phyloP scores from a whole-genome alignment of 2,113 vertebrate species.

The Elanus axillaris region DNA sequence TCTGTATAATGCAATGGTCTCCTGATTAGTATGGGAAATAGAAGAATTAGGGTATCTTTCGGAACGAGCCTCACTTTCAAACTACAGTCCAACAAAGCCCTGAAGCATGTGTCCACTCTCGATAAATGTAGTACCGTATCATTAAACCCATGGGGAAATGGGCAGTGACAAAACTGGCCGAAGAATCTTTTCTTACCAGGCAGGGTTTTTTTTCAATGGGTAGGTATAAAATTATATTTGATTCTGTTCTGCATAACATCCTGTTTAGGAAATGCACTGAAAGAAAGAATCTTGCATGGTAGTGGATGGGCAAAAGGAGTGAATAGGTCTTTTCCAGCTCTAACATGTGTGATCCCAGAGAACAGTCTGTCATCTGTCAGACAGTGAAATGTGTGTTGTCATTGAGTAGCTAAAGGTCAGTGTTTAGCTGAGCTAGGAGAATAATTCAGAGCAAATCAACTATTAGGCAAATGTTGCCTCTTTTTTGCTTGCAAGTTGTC shows the following conservation, averaged over 20 bases:
- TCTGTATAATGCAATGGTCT: not conserved
- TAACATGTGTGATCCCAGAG: not conserved
- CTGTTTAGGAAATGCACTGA: not conserved
- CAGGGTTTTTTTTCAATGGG: not conserved
- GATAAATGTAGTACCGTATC: not conserved
- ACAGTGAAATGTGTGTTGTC: conserved; percentile 13
- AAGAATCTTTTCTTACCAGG: not conserved
- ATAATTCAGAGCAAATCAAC: conserved; percentile 60
- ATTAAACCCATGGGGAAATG: not conserved
- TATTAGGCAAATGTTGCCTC: conserved; percentile 44
- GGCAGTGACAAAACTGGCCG: not conserved
- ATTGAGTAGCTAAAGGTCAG: conserved; percentile 56
- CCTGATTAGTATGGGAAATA: not conserved
- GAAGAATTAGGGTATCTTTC: not conserved
- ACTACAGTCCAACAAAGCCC: not conserved
- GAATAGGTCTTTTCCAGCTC: not conserved
- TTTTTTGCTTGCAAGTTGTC: conserved; percentile 50
- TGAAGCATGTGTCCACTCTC: not conserved
- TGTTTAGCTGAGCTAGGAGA: conserved; percentile 54
- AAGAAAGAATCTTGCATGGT: not conserved
- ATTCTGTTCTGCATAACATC: not conserved
- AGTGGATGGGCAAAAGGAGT: not conserved
- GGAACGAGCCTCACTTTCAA: not conserved
- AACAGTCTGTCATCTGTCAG: conserved; percentile 14
- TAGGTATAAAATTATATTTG: not conserved